phyloP scores from a whole-genome alignment of 2,888 invertebrate species.

The Plutella xylostella region DNA sequence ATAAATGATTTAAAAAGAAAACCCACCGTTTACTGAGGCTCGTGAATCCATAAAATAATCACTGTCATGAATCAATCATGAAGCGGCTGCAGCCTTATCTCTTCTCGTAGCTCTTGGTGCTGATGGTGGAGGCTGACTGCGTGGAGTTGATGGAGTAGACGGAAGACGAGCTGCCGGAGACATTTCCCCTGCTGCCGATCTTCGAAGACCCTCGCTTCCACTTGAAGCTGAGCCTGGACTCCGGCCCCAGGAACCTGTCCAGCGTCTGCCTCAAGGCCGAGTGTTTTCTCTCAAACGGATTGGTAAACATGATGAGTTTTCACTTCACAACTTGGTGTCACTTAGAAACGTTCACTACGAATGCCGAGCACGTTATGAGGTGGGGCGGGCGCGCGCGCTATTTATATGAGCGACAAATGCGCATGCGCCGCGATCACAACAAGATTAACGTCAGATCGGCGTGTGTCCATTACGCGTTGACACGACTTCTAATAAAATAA shows the following conservation, averaged over 20 bases:
- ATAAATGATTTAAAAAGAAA: too few species aligned
- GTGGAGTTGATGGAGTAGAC: too few species aligned
- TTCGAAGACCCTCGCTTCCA: slow-evolving; percentile 36
- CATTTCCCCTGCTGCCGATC: slow-evolving; percentile 29
- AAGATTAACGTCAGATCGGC: slow-evolving; percentile 23
- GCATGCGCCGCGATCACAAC: slow-evolving; percentile 34
- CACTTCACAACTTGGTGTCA: slow-evolving; percentile 15
- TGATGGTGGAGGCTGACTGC: slow-evolving; percentile 25
- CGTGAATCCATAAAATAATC: too few species aligned
- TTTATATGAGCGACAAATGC: slow-evolving; percentile 27
- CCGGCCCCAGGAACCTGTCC: slow-evolving; percentile 71
- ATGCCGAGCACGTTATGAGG: background rate
- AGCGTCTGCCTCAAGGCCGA: slow-evolving; percentile 75
- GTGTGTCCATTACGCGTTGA: slow-evolving; percentile 11
- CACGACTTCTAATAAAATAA: slow-evolving; percentile 7
- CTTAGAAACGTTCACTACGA: background rate
- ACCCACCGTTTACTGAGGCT: too few species aligned
- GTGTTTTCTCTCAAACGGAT: slow-evolving; percentile 78
- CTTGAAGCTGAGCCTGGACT: slow-evolving; percentile 46
- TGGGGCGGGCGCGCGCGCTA: slow-evolving; percentile 25
- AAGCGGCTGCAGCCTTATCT: too few species aligned
- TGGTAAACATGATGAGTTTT: slow-evolving; percentile 78
- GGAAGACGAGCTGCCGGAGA: slow-evolving; percentile 37
- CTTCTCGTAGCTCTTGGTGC: slow-evolving; percentile 36
- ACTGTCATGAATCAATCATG: too few species aligned